Evolutionary conservation across 2,113 vertebrate genomes (phyloP).

Genomic region (Amazona vittata): DNA sequence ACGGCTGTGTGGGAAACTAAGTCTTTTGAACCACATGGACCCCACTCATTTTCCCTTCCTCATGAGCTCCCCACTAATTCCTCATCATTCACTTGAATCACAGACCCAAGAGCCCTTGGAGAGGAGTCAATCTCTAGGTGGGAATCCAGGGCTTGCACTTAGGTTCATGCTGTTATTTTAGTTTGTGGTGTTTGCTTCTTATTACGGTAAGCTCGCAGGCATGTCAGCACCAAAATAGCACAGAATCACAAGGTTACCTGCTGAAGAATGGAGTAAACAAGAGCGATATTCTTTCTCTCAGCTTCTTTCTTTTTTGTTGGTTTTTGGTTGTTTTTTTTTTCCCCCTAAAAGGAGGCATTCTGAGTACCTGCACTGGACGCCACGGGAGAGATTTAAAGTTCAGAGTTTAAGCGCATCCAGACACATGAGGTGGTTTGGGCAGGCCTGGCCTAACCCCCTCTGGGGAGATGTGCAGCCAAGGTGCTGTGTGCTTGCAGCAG

Average conservation of each 20-base stretch:
- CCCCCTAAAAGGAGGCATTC: not conserved
- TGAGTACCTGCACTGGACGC: not conserved
- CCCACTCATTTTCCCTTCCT: not conserved
- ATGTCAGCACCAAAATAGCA: constrained; percentile 66
- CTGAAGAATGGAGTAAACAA: constrained; percentile 61
- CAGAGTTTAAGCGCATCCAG: not conserved
- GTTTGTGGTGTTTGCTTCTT: constrained; percentile 64
- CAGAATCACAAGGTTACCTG: constrained; percentile 66
- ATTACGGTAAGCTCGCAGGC: constrained; percentile 59
- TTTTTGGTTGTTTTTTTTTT: too few species aligned
- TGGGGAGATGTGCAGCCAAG: not conserved
- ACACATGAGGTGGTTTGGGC: not conserved
- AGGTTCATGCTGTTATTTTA: constrained; percentile 63
- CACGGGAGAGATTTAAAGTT: not conserved
- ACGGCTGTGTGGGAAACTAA: fast-evolving
- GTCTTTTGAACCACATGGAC: not conserved
- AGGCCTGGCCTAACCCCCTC: not conserved
- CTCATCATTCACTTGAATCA: not conserved
- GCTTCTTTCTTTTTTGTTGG: not conserved
- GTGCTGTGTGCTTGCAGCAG: not conserved
- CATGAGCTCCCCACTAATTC: not conserved
- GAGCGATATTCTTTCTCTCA: constrained; percentile 29
- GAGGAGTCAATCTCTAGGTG: constrained; percentile 52
- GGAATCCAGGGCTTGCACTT: constrained; percentile 26
- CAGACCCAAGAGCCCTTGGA: not conserved